Base-by-base conservation (phyloP, 2,113 vertebrate species). In the Empidonax traillii region DNA sequence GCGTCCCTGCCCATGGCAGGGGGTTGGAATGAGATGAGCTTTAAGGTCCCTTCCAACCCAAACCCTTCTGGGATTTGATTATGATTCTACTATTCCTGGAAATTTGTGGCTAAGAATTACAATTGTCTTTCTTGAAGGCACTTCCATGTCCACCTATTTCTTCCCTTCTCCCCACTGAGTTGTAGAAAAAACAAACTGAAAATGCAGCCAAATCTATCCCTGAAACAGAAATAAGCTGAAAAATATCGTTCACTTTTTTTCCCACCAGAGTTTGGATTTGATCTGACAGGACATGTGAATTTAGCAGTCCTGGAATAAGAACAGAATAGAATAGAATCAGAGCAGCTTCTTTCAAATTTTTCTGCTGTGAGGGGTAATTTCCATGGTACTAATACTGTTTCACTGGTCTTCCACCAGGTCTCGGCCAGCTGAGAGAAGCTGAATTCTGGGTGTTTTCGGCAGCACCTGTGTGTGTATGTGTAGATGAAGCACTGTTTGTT, bases 381-480 rank as follows among this genome's bases (percentile, higher is more conserved):
- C 58, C 58, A 25, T 25, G 58, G n/a, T n/a, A 35, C 39, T 53
- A 46, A 24, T 39, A 67, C n/a, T 52, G 55, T 47, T 69, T 37
- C 4, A 1, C 14, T 76, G 63, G 27, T 61, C 58, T 72, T 47
- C 68, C 4, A 25, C 1, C 23, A 59, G 58, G 17, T 59, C n/a
- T 37, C 9, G 1, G 55, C 30, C 68, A 82, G 8, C 33, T 1
- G 3, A 35, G 37, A 91, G 92, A 90, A 85, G 41, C 78, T 97
- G 91, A 97, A 53, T 61, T 10, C 59, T 24, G 96, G 73, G 9
- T 95, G 95, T 2, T 96, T 97, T 46, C 90, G 97, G 77, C 97
- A 97, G 89, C 93, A 69, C 63, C 91, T 97, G 20, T 73, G 25
- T 33, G 92, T 43, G 41, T 41, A 14, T 43, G 41, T 43, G 41